These are phyloP conservation scores for Oncorhynchus mykiss DNA, from an alignment of 2,113 vertebrate genomes.

Conservation along the genomic window DNA sequence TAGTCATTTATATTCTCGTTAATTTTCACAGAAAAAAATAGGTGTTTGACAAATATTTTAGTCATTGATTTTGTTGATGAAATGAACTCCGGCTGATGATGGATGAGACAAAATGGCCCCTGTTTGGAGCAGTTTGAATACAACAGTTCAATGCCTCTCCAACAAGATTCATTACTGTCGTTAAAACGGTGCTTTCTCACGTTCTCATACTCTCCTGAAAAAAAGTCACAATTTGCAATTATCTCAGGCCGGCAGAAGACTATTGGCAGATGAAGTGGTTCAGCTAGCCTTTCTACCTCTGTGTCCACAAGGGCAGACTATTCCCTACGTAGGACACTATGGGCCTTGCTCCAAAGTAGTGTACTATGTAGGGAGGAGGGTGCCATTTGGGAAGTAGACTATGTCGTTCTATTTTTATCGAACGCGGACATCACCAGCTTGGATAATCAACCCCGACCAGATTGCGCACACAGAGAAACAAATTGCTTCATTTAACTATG, in stretches of 20 bases:
- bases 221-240: slow-evolving; percentile 45
- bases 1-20: too few species aligned
- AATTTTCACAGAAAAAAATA: too few species aligned
- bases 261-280: slow-evolving; percentile 45
- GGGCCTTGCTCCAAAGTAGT: too few species aligned
- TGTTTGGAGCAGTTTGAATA: slow-evolving; percentile 56
- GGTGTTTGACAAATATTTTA: too few species aligned
- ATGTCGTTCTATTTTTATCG: slow-evolving; percentile 65
- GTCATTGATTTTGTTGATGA: too few species aligned
- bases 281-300: slow-evolving; percentile 33
- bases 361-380: background rate
- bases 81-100: background rate
- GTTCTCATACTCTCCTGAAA: slow-evolving; percentile 51
- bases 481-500: slow-evolving; percentile 78
- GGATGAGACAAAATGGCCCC: background rate
- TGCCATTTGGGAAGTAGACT: background rate
- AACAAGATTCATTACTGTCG: slow-evolving; percentile 75
- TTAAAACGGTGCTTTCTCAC: slow-evolving; percentile 65
- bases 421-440: slow-evolving; percentile 71
- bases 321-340: too few species aligned
- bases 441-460: slow-evolving; percentile 74
- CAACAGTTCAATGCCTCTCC: slow-evolving; percentile 63
- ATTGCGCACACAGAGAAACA: slow-evolving; percentile 70
- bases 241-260: slow-evolving; percentile 27
- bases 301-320: too few species aligned